phyloP scores from a whole-genome alignment of 2,888 invertebrate genomes.

The Andrena praecox region DNA sequence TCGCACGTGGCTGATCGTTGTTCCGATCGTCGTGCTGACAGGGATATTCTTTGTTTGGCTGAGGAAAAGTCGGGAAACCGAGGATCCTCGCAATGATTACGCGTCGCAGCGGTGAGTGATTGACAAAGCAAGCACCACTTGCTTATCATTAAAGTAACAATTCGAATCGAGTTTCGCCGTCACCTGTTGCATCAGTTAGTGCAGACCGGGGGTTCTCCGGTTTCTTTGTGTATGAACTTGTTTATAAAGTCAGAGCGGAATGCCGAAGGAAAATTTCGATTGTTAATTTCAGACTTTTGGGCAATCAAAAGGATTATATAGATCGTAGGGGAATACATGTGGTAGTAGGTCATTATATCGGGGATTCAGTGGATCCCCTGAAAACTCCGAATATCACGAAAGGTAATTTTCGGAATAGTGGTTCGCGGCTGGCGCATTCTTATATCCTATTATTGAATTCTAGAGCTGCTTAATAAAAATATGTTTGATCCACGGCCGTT shows the following conservation, averaged over 20 bases:
- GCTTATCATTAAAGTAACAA: neutral
- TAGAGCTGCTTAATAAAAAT: conserved; percentile 91
- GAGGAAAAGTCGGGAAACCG: conserved; percentile 63
- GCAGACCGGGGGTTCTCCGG: neutral
- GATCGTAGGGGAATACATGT: conserved; percentile 92
- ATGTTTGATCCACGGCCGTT: conserved; percentile 90
- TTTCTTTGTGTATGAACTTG: neutral
- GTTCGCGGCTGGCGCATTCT: neutral
- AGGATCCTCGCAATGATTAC: conserved; percentile 65
- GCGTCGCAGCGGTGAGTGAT: conserved; percentile 57
- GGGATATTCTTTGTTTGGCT: conserved; percentile 78
- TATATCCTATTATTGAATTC: conserved; percentile 54
- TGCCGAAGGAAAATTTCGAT: neutral
- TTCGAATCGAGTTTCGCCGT: neutral
- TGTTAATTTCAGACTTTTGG: conserved; percentile 85
- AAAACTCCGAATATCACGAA: conserved; percentile 90
- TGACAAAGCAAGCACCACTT: conserved; percentile 4
- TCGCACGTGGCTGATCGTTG: conserved; percentile 75
- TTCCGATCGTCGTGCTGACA: conserved; percentile 68
- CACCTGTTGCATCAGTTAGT: neutral
- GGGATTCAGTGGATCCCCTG: conserved; percentile 87
- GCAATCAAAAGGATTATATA: conserved; percentile 89
- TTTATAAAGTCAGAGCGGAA: no score
- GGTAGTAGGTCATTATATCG: conserved; percentile 95
- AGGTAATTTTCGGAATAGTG: conserved; percentile 85